Conservation (phyloP, 1,140 invertebrate species). For the Babylonia areolata region DNA sequence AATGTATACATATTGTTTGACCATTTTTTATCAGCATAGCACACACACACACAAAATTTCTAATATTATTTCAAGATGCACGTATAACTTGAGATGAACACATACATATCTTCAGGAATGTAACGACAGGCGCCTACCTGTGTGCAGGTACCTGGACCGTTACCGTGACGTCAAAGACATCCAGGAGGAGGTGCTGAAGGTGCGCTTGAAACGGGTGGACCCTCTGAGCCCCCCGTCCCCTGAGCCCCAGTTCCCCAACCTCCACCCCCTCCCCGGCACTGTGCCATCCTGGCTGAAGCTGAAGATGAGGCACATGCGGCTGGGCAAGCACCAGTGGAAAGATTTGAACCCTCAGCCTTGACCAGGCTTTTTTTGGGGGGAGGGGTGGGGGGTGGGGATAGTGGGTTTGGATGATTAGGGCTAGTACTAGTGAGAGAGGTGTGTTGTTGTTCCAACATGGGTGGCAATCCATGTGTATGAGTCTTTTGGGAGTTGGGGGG, state of each 20-base stretch:
- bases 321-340: conserved; percentile 65
- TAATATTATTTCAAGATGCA: too few species aligned
- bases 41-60: too few species aligned
- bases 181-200: conserved; percentile 89
- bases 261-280: conserved; percentile 44
- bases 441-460: too few species aligned
- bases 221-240: conserved; percentile 85
- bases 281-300: conserved; percentile 60
- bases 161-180: conserved; percentile 93
- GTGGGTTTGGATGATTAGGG: not conserved
- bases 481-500: too few species aligned
- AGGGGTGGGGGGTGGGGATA: not conserved
- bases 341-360: conserved; percentile 46
- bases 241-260: conserved; percentile 85
- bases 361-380: not conserved
- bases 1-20: too few species aligned
- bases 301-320: conserved; percentile 53
- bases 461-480: too few species aligned
- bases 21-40: too few species aligned
- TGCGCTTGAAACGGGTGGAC: conserved; percentile 87
- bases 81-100: too few species aligned
- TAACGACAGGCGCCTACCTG: not conserved
- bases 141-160: conserved; percentile 87
- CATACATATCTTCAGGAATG: too few species aligned
- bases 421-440: not conserved